Conservation (phyloP, 2,797 vertebrate species). For the Anableps anableps region DNA sequence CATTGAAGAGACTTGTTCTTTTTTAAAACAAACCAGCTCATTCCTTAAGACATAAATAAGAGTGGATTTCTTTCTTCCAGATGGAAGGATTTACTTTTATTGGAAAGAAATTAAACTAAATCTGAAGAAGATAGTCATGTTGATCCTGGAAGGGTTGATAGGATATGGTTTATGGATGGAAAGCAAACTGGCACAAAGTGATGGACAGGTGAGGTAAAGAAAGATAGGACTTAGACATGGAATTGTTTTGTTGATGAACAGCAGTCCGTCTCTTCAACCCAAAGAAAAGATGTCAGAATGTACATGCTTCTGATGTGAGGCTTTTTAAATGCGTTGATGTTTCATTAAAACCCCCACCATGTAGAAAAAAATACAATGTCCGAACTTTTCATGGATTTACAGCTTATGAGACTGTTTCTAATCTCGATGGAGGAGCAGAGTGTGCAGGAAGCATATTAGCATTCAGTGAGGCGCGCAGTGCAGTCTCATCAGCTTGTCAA, state of each 20-base stretch:
- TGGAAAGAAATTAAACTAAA: slow-evolving; percentile 63
- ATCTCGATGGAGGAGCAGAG: slow-evolving; percentile 9
- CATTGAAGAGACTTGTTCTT: neutral
- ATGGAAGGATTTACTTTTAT: slow-evolving; percentile 67
- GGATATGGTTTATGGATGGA: slow-evolving; percentile 50
- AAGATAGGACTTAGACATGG: neutral
- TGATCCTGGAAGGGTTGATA: slow-evolving; percentile 40
- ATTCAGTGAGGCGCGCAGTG: slow-evolving; percentile 40
- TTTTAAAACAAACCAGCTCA: slow-evolving; percentile 32
- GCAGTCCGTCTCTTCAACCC: slow-evolving; percentile 9
- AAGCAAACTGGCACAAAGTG: slow-evolving; percentile 17
- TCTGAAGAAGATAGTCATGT: slow-evolving; percentile 25
- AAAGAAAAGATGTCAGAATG: slow-evolving; percentile 23
- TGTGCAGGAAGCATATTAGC: slow-evolving; percentile 43
- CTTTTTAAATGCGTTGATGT: slow-evolving; percentile 21
- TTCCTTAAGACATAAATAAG: slow-evolving; percentile 42
- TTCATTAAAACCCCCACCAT: slow-evolving; percentile 34
- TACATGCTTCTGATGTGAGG: slow-evolving; percentile 5
- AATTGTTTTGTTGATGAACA: slow-evolving; percentile 35
- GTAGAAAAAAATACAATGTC: slow-evolving; percentile 5
- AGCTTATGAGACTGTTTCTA: slow-evolving; percentile 7
- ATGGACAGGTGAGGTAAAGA: slow-evolving; percentile 60
- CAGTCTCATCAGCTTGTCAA: slow-evolving; percentile 71
- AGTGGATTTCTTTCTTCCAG: slow-evolving; percentile 43
- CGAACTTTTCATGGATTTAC: slow-evolving; percentile 6